Base-by-base conservation (phyloP, 2,797 vertebrate species). In the Halcyon smyrnensis region DNA sequence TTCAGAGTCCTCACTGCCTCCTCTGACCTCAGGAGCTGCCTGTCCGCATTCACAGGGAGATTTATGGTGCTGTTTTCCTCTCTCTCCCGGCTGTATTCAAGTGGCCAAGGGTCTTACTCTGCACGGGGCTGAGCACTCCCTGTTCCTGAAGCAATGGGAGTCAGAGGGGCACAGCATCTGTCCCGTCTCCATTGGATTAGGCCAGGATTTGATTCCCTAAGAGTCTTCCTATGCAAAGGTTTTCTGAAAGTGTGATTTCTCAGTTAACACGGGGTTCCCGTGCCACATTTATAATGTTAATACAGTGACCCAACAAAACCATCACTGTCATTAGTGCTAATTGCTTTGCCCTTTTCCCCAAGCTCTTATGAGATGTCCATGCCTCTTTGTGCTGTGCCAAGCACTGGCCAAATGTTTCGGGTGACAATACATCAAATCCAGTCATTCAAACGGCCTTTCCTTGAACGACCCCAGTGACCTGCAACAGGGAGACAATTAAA, bases 11-110 rank as follows among this genome's bases (percentile, higher is more conserved):
- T 78, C 74, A 3, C 45, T 60, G 73, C 70, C 79, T 83, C 41
- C 86, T 53, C 51, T 59, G 84, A 54, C 84, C 64, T 73, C 37
- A 8, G 77, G 36, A 92, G 68, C 89, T 93, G 75, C 82, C 86
- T 73, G 84, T 15, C 30, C 1, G 4, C 62, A 28, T 87, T 90
- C 77, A 59, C 1, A 2, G 63, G n/a, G 57, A 76, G 86, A 93
- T 94, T 89, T 77, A 89, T 77, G 86, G 81, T 1, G 11, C 64
- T 93, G 76, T 81, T 97, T 93, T 95, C 62, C 50, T 93, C 73
- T 19, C 64, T 88, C 25, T 77, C 46, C 54, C 0, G 6, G 32
- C 70, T 84, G 70, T 23, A 23, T 67, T 92, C 50, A 45, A 67
- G 75, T 60, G 71, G 56, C 68, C 34, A 63, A 87, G 71, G 60